Percentiles rank a stretch among this genome's conserved stretches.
Evolutionary conservation across 2,113 vertebrate genomes (phyloP).

Genomic region (Myrmecophaga tridactyla): DNA sequence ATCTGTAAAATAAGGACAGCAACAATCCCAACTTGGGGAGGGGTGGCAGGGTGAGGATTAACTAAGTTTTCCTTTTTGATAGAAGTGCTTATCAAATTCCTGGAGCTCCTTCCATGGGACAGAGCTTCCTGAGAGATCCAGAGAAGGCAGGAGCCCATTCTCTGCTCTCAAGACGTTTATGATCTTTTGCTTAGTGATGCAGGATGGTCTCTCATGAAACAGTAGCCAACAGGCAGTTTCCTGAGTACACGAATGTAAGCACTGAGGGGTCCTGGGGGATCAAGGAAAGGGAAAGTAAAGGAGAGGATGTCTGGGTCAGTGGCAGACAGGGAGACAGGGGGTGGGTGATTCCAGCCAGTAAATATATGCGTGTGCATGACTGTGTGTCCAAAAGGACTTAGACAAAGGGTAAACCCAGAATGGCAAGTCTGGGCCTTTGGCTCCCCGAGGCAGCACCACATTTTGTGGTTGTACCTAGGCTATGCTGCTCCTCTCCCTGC

Average conservation of each 20-base stretch:
- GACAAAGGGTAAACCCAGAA: neutral
- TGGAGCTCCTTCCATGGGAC: neutral
- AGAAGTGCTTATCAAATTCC: neutral
- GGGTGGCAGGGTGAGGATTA: rapidly evolving
- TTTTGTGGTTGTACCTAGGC: neutral
- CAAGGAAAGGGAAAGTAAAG: neutral
- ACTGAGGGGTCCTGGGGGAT: neutral
- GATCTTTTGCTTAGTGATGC: neutral
- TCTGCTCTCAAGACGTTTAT: neutral
- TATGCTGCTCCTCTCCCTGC: neutral
- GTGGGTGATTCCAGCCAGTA: neutral
- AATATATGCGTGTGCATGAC: neutral
- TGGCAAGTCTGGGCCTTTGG: neutral
- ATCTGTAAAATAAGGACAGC: neutral
- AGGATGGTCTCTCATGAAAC: neutral
- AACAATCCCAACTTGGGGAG: neutral
- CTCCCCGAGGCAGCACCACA: neutral
- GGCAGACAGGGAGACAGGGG: neutral
- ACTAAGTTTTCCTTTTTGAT: no score
- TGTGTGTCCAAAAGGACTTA: neutral
- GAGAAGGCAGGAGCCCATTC: neutral
- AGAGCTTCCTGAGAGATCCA: neutral
- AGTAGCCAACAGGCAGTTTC: neutral
- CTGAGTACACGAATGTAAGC: neutral
- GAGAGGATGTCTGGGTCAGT: neutral